A percentile compares a stretch with the other conserved stretches of the same genome.
These are phyloP conservation scores for Micrasema minimum DNA, from an alignment of 1,140 invertebrate species.

Conservation along the genomic window DNA sequence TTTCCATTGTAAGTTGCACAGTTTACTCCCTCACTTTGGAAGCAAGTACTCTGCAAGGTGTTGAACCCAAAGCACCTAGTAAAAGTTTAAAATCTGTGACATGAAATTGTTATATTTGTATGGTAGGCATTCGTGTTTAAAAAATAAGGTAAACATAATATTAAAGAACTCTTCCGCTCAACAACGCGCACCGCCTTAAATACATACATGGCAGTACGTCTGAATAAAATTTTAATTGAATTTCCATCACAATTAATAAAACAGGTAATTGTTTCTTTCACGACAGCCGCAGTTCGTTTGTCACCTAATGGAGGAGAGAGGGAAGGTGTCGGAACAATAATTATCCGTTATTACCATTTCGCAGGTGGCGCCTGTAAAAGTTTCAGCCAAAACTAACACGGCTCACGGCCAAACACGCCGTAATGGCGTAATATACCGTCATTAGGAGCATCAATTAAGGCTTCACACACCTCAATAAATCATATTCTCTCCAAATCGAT, in stretches of 20 bases:
- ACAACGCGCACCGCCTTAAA: too few species aligned
- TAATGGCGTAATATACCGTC: constrained; percentile 53
- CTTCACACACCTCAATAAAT: constrained; percentile 53
- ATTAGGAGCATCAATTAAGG: constrained; percentile 54
- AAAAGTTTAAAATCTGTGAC: too few species aligned
- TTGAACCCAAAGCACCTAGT: too few species aligned
- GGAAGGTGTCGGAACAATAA: constrained; percentile 25
- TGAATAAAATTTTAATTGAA: constrained; percentile 5
- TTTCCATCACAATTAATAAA: constrained; percentile 6
- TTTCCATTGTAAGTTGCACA: too few species aligned
- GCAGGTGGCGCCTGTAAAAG: constrained; percentile 50
- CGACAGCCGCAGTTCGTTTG: constrained; percentile 5
- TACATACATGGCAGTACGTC: neutral
- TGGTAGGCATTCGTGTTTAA: too few species aligned
- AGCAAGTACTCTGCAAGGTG: too few species aligned
- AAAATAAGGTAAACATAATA: too few species aligned
- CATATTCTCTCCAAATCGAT: constrained; percentile 47
- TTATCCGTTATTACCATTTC: constrained; percentile 44
- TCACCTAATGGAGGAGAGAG: neutral
- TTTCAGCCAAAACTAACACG: constrained; percentile 45
- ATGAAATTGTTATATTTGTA: too few species aligned
- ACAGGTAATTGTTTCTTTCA: constrained; percentile 9
- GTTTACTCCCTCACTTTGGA: too few species aligned
- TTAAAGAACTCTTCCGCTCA: too few species aligned
- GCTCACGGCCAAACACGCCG: constrained; percentile 19